phyloP scores from a whole-genome alignment of 2,113 vertebrate species.

The Herpailurus yagouaroundi region DNA sequence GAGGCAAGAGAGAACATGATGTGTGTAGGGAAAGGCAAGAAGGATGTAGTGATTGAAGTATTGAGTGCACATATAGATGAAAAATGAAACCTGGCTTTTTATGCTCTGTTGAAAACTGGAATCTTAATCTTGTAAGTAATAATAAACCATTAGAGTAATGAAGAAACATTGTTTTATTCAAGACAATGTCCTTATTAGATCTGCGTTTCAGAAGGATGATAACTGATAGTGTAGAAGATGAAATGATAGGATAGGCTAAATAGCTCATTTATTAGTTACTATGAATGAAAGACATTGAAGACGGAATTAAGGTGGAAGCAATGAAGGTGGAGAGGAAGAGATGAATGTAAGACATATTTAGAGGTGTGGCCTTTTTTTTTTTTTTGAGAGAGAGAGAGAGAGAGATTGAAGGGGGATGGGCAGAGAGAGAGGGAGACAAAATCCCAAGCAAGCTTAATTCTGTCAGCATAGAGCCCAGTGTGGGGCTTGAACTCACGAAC shows the following conservation, averaged over 20 bases:
- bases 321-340: neutral
- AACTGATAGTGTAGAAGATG: neutral
- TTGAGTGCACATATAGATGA: neutral
- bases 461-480: too few species aligned
- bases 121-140: neutral
- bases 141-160: neutral
- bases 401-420: too few species aligned
- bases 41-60: neutral
- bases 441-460: too few species aligned
- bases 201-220: slow-evolving; percentile 14
- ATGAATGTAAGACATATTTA: neutral
- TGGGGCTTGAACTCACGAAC: too few species aligned
- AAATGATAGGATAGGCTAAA: neutral
- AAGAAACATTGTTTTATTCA: neutral
- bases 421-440: too few species aligned
- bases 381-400: too few species aligned
- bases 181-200: neutral
- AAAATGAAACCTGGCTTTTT: neutral
- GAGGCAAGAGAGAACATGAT: neutral
- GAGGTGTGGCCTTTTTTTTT: neutral
- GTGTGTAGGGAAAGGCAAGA: neutral
- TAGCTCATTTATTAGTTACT: neutral
- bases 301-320: neutral
- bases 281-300: neutral
- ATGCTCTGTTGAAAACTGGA: neutral